phyloP scores from a whole-genome alignment of 2,888 invertebrate genomes.

The Cheilosia urbana region DNA sequence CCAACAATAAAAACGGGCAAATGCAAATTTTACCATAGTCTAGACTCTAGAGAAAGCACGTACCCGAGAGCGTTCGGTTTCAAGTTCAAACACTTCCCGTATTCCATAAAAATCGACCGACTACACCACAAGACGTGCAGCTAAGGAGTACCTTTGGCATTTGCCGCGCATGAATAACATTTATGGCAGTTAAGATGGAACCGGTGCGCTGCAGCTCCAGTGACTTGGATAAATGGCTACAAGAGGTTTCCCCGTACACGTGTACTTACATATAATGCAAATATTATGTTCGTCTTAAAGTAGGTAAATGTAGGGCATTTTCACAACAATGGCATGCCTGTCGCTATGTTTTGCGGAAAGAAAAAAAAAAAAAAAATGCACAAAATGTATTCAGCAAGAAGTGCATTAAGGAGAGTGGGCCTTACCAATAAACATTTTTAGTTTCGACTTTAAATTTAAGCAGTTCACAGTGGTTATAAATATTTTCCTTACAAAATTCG shows the following conservation, averaged over 20 bases:
- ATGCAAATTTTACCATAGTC: background rate
- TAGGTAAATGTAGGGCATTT: too few relatives aligned
- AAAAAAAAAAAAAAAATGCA: too few relatives aligned
- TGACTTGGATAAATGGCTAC: background rate
- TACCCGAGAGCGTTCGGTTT: background rate
- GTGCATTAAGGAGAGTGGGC: too few relatives aligned
- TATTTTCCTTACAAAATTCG: too few relatives aligned
- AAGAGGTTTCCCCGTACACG: background rate
- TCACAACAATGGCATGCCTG: too few relatives aligned
- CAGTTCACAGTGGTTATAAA: too few relatives aligned
- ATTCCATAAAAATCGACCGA: background rate
- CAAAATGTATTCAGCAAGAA: too few relatives aligned
- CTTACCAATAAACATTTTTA: too few relatives aligned
- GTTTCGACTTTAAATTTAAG: too few relatives aligned
- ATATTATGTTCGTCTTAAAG: too few relatives aligned
- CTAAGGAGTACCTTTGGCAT: background rate
- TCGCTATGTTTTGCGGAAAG: too few relatives aligned
- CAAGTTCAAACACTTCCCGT: constrained; percentile 21
- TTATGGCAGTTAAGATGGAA: background rate
- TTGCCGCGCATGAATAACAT: background rate
- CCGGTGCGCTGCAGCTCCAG: background rate
- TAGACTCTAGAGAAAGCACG: background rate
- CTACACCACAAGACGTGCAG: background rate
- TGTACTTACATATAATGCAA: background rate
- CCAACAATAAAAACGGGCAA: background rate